These are phyloP conservation scores for Ia io DNA, from an alignment of 2,113 vertebrate genomes.

Conservation along the genomic window DNA sequence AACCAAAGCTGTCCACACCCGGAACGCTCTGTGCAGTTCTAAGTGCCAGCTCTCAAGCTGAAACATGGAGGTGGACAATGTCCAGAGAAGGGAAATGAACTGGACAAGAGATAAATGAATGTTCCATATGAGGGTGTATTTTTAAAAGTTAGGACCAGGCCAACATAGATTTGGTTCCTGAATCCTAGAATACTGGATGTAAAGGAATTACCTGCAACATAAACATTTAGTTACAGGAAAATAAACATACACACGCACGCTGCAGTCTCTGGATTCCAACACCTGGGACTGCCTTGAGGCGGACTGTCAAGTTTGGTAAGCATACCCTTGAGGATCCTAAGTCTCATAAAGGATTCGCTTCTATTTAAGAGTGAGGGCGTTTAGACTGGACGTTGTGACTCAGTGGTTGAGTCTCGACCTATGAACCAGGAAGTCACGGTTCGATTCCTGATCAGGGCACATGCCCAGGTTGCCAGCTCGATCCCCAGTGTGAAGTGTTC, in stretches of 20 bases:
- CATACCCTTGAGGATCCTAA: neutral
- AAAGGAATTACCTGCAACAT: neutral
- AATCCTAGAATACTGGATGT: neutral
- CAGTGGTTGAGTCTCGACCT: too few relatives aligned
- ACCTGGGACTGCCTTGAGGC: neutral
- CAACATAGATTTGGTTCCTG: neutral
- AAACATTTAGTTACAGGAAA: neutral
- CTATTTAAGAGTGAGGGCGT: neutral
- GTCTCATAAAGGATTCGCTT: neutral
- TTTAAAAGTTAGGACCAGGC: neutral
- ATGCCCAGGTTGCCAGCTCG: too few relatives aligned
- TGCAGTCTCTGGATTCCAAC: neutral
- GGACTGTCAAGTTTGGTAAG: neutral
- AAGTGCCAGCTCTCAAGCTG: neutral
- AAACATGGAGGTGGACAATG: neutral
- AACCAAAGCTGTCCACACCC: neutral
- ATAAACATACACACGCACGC: neutral
- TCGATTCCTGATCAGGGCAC: too few relatives aligned
- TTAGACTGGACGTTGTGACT: neutral
- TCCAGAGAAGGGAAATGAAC: neutral
- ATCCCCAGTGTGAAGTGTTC: too few relatives aligned
- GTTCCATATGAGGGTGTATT: neutral
- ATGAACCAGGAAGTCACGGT: too few relatives aligned
- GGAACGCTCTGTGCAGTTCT: neutral
- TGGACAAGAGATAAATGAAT: neutral